Evolutionary conservation across 1,140 invertebrate genomes (phyloP).

Genomic region (Chelonus insularis): DNA sequence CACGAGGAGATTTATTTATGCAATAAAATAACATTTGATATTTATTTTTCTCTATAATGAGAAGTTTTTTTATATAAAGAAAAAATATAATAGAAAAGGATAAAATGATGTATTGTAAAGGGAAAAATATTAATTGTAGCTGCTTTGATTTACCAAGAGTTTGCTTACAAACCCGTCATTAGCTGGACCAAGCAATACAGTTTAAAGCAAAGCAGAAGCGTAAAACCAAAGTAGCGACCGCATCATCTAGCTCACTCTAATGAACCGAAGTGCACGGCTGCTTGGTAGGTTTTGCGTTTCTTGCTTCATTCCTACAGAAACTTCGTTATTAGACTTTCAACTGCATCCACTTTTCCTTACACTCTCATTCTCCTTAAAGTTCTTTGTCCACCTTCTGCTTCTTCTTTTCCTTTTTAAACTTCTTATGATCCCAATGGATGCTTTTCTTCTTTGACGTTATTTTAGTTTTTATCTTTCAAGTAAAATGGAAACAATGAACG

Average conservation of each 20-base stretch:
- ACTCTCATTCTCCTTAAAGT: not conserved
- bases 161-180: not conserved
- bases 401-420: not conserved
- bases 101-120: no score
- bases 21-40: no score
- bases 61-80: no score
- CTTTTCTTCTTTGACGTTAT: conserved; percentile 1
- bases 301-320: conserved; percentile 28
- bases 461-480: not conserved
- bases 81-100: no score
- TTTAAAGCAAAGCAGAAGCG: not conserved
- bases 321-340: conserved; percentile 32
- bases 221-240: conserved; percentile 21
- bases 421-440: not conserved
- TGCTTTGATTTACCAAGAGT: no score
- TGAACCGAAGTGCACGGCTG: conserved; percentile 12
- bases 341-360: conserved; percentile 10
- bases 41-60: no score
- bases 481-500: conserved; percentile 3
- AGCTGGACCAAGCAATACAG: no score
- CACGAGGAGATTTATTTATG: no score
- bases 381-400: not conserved
- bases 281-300: conserved; percentile 17
- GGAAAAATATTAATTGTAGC: no score
- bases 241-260: conserved; percentile 16